A percentile compares a stretch with the other conserved stretches of the same genome.
Conservation (phyloP, 2,888 invertebrate genomes). For the Drosophila greeni region DNA sequence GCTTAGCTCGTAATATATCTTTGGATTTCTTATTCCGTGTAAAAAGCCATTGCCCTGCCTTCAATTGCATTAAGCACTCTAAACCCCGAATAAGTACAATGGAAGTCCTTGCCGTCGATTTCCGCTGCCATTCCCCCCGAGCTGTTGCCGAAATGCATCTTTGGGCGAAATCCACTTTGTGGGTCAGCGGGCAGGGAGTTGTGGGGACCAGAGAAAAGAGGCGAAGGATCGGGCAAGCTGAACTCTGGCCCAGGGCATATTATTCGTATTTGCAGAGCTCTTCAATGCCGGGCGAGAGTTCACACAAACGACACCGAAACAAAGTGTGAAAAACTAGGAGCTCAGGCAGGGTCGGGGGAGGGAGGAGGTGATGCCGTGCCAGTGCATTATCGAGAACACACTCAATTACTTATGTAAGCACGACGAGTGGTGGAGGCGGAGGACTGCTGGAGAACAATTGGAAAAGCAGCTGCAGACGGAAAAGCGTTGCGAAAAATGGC, state of each 20-base stretch:
- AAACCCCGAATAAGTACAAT: constrained; percentile 20
- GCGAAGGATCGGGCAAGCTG: background rate
- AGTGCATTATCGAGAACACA: constrained; percentile 72
- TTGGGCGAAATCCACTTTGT: constrained; percentile 26
- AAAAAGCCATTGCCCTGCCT: constrained; percentile 1
- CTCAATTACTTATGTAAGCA: constrained; percentile 72
- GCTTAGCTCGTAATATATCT: background rate
- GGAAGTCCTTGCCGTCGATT: constrained; percentile 18
- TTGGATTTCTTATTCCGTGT: background rate
- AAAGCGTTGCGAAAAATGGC: constrained; percentile 51
- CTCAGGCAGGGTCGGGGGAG: background rate
- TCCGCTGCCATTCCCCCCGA: constrained; percentile 19
- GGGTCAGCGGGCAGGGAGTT: constrained; percentile 25
- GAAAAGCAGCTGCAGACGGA: constrained; percentile 51
- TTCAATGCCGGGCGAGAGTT: constrained; percentile 48
- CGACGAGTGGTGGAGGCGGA: constrained; percentile 11
- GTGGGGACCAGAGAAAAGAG: background rate
- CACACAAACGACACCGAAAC: constrained; percentile 37
- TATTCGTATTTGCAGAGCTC: constrained; percentile 61
- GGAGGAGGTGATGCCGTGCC: constrained; percentile 19
- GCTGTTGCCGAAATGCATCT: constrained; percentile 27
- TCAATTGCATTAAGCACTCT: constrained; percentile 33
- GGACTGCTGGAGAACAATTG: constrained; percentile 56
- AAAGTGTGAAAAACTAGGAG: constrained; percentile 33
- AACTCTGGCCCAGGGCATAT: constrained; percentile 26